A percentile compares a stretch with the other conserved stretches of the same genome.
phyloP scores from a whole-genome alignment of 2,888 invertebrate species.

The Diarsia rubi region DNA sequence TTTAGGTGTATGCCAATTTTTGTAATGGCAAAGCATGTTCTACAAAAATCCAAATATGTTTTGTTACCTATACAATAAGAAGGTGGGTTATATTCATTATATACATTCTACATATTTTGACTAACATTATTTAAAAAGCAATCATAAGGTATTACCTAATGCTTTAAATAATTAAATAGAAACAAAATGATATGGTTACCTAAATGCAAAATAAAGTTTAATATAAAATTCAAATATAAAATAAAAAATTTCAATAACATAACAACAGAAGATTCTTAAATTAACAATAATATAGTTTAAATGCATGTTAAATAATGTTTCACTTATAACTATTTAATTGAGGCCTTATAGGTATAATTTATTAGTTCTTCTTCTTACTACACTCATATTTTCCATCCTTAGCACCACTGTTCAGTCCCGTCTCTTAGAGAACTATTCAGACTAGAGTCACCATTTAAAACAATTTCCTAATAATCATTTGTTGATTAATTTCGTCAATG shows the following conservation, averaged over 20 bases:
- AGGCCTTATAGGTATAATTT: neutral
- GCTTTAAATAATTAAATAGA: neutral
- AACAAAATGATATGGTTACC: neutral
- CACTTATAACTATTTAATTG: constrained; percentile 13
- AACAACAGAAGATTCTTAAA: constrained; percentile 18
- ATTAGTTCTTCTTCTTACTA: constrained; percentile 12
- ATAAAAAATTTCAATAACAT: constrained; percentile 6
- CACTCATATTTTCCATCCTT: neutral
- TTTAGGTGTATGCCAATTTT: neutral
- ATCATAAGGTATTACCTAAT: neutral
- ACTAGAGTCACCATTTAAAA: constrained; percentile 51
- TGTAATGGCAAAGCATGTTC: neutral
- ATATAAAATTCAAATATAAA: constrained; percentile 9
- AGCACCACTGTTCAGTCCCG: constrained; percentile 40
- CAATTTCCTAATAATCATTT: constrained; percentile 29
- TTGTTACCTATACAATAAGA: neutral
- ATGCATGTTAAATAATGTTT: constrained; percentile 4
- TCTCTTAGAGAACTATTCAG: constrained; percentile 39
- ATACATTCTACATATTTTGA: neutral
- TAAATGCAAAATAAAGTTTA: constrained; percentile 16
- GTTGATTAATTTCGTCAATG: constrained; percentile 17
- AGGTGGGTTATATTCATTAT: neutral
- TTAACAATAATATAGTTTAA: constrained; percentile 12
- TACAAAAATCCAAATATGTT: neutral
- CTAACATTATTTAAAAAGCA: neutral